phyloP scores from a whole-genome alignment of 1,140 invertebrate genomes.

The Chironomus tepperi region DNA sequence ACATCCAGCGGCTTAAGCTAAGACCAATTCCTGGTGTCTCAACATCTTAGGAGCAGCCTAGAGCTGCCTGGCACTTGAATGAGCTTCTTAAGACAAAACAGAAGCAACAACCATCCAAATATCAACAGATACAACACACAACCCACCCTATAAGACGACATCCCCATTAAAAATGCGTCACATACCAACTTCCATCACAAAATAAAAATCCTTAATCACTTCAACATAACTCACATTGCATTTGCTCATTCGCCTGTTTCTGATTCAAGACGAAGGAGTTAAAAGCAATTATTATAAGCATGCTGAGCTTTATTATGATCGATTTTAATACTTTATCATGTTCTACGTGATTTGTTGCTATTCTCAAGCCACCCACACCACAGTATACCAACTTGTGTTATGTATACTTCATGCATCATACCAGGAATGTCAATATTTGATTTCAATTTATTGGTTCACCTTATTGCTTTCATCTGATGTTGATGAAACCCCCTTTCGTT shows the following conservation, averaged over 20 bases:
- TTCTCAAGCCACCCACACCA: not conserved
- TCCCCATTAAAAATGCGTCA: no score
- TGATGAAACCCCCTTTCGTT: not conserved
- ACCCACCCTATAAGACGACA: no score
- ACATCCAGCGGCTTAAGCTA: no score
- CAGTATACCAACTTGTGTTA: no score
- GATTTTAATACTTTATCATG: constrained; percentile 14
- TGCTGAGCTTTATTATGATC: constrained; percentile 7
- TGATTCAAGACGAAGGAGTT: constrained; percentile 7
- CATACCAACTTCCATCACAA: not conserved
- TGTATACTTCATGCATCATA: not conserved
- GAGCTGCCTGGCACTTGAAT: no score
- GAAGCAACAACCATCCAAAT: no score
- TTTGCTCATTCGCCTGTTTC: not conserved
- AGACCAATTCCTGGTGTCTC: no score
- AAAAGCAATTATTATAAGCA: constrained; percentile 14
- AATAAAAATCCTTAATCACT: not conserved
- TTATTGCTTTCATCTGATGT: not conserved
- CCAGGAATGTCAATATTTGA: constrained; percentile 12
- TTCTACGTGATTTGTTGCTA: constrained; percentile 12
- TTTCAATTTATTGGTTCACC: not conserved
- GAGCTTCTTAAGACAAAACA: no score
- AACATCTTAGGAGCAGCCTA: no score
- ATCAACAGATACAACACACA: no score
- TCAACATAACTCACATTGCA: not conserved